phyloP scores from a whole-genome alignment of 2,113 vertebrate genomes.

The Rhabdornis inornatus region DNA sequence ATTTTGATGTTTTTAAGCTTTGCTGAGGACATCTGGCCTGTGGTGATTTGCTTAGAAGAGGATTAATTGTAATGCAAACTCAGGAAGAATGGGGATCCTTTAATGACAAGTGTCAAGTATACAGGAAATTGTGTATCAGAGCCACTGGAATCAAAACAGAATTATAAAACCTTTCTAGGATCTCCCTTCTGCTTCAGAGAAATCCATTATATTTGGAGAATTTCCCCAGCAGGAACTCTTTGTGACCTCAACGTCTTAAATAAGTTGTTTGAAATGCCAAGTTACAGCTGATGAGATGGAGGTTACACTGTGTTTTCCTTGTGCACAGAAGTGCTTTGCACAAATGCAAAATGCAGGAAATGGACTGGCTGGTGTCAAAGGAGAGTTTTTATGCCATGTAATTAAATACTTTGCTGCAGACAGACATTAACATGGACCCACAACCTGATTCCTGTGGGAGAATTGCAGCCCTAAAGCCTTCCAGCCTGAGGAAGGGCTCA shows the following conservation, averaged over 20 bases:
- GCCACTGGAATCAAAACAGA: constrained; percentile 1
- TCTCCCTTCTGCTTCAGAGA: background rate
- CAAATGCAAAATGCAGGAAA: background rate
- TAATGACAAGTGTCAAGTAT: background rate
- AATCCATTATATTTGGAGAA: background rate
- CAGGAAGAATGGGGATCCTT: constrained; percentile 5
- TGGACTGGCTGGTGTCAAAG: accelerated
- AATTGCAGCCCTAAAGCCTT: background rate
- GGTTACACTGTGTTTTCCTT: background rate
- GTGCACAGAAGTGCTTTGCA: background rate
- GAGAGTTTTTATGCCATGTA: too few relatives aligned
- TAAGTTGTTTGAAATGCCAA: background rate
- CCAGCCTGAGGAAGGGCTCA: background rate
- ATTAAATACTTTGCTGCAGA: background rate
- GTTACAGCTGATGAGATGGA: background rate
- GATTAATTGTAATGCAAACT: constrained; percentile 52
- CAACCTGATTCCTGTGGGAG: background rate
- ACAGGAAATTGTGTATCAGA: constrained; percentile 5
- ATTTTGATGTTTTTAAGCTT: constrained; percentile 26
- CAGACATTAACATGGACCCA: too few relatives aligned
- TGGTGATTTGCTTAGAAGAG: constrained; percentile 32
- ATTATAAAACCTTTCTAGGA: background rate
- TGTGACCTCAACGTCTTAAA: background rate
- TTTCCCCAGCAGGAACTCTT: background rate
- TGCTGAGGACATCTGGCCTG: constrained; percentile 38